Percentiles rank a stretch among this genome's conserved stretches.
Evolutionary conservation across 2,888 invertebrate species (phyloP).

Genomic region (Pemphredon lugubris): DNA sequence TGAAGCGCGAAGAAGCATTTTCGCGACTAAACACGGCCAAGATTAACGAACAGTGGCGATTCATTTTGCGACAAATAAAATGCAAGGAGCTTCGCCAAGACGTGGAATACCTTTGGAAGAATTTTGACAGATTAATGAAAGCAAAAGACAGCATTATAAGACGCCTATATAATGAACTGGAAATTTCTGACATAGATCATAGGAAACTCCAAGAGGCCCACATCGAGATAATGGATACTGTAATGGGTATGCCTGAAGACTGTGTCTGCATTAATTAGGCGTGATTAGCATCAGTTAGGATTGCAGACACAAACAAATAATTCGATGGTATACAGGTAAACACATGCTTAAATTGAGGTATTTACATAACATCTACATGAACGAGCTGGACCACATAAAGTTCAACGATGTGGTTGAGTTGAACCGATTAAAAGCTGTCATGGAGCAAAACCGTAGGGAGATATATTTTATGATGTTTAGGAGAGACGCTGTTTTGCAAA

Average conservation of each 20-base stretch:
- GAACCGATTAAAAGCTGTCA: slow-evolving; percentile 81
- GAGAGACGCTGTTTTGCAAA: slow-evolving; percentile 79
- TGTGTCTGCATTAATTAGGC: too few relatives aligned
- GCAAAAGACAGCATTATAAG: slow-evolving; percentile 87
- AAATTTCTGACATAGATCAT: slow-evolving; percentile 89
- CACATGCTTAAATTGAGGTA: slow-evolving; percentile 84
- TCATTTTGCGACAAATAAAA: slow-evolving; percentile 88
- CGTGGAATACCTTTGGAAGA: slow-evolving; percentile 84
- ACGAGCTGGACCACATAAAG: slow-evolving; percentile 83
- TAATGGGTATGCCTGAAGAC: too few relatives aligned
- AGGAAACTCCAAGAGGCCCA: slow-evolving; percentile 88
- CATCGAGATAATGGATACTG: slow-evolving; percentile 86
- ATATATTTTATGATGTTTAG: slow-evolving; percentile 84
- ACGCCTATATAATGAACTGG: slow-evolving; percentile 85
- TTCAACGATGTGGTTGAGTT: slow-evolving; percentile 83
- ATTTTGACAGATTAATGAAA: slow-evolving; percentile 85
- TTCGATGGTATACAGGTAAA: slow-evolving; percentile 80
- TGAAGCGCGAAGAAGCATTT: slow-evolving; percentile 90
- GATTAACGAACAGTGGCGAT: slow-evolving; percentile 93
- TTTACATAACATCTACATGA: slow-evolving; percentile 83
- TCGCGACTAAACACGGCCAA: slow-evolving; percentile 91
- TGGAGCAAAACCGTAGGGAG: slow-evolving; percentile 83
- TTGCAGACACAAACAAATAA: too few relatives aligned
- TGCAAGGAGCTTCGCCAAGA: slow-evolving; percentile 88
- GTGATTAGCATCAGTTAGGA: too few relatives aligned